Evolutionary conservation across 2,113 vertebrate genomes (phyloP).

Genomic region (Sardina pilchardus): DNA sequence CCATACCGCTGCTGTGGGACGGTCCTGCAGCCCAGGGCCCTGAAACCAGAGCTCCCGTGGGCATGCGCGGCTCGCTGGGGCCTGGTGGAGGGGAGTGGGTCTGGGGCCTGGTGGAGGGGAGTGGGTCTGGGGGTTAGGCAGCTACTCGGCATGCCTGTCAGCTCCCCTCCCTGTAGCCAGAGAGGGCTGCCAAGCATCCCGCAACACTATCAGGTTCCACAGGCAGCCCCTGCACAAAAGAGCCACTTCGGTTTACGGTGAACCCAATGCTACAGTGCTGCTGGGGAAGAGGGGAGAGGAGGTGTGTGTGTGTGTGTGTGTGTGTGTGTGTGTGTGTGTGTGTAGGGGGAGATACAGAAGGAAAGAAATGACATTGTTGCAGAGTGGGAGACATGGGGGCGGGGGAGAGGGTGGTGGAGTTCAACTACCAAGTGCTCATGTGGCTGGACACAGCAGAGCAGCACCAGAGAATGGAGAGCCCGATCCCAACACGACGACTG

Average conservation of each 20-base stretch:
- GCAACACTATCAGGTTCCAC: conserved; percentile 32
- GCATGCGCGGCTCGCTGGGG: conserved; percentile 26
- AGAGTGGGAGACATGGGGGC: not conserved
- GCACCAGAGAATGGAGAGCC: not conserved
- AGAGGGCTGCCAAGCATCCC: conserved; percentile 47
- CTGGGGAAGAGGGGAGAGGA: not conserved
- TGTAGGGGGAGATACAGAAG: not conserved
- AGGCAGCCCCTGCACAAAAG: conserved; percentile 31
- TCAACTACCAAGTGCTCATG: not conserved
- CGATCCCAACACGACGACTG: not conserved
- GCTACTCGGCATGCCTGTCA: conserved; percentile 29
- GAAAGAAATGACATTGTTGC: not conserved
- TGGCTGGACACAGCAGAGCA: not conserved
- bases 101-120: not conserved
- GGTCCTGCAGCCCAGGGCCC: conserved; percentile 53
- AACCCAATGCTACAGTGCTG: not conserved
- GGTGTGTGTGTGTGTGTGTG: too few species aligned
- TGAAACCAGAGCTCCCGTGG: conserved; percentile 59
- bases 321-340: too few species aligned
- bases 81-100: not conserved
- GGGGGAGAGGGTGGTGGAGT: not conserved
- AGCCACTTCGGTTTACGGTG: not conserved
- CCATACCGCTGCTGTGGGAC: not conserved
- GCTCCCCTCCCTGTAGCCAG: not conserved
- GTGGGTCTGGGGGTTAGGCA: not conserved